A percentile compares a stretch with the other conserved stretches of the same genome.
Evolutionary conservation across 92 coral and sea anemone genomes (phyloP).

Genomic region (Epizoanthus stellaris): DNA sequence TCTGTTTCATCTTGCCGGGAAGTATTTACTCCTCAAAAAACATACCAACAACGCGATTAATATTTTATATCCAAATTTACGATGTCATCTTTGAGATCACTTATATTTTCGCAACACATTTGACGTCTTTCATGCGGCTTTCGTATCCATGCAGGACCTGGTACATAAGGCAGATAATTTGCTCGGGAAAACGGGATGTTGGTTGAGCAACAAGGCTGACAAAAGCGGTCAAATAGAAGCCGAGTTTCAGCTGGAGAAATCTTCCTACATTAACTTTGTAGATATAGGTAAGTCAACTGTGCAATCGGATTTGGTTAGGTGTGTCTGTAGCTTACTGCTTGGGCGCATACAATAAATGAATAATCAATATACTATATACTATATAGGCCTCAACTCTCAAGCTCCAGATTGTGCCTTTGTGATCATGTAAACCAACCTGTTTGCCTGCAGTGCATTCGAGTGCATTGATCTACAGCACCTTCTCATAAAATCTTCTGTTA

Average conservation of each 20-base stretch:
- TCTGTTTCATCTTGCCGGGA: neutral
- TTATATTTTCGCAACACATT: neutral
- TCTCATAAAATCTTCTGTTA: too few relatives aligned
- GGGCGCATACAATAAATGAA: too few relatives aligned
- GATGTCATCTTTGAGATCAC: neutral
- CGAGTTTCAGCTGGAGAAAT: conserved; percentile 82
- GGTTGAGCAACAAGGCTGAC: conserved; percentile 78
- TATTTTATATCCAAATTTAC: neutral
- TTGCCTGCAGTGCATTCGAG: too few relatives aligned
- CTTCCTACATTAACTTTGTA: conserved; percentile 78
- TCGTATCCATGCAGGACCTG: conserved; percentile 57
- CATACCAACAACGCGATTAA: neutral
- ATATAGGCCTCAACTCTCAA: too few relatives aligned
- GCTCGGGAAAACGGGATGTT: conserved; percentile 58
- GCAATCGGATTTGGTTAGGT: neutral
- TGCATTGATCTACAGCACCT: too few relatives aligned
- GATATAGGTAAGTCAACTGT: conserved; percentile 69
- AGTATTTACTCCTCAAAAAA: neutral
- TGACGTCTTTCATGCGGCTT: neutral
- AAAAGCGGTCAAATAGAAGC: conserved; percentile 74
- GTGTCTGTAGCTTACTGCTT: too few relatives aligned
- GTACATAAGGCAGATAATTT: conserved; percentile 79
- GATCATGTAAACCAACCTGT: too few relatives aligned
- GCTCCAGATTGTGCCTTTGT: too few relatives aligned
- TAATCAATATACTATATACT: too few relatives aligned